These are phyloP conservation scores for Chrysomallon squamiferum DNA, from an alignment of 1,140 invertebrate species.

Conservation along the genomic window DNA sequence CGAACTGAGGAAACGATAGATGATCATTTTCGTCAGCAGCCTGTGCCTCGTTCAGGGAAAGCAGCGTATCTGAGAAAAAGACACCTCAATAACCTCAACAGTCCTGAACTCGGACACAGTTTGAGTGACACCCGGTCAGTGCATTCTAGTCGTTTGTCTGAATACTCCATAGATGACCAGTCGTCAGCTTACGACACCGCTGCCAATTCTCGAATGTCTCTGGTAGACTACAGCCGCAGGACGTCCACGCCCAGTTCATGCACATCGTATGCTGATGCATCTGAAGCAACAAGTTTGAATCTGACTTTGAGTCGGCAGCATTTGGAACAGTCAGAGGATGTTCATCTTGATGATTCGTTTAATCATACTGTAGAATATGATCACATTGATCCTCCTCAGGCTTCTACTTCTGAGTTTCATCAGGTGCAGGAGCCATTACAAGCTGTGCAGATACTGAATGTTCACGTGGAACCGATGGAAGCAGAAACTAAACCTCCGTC, in stretches of 20 bases:
- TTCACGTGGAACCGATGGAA: constrained; percentile 33
- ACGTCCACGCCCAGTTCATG: constrained; percentile 52
- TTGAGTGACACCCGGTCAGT: constrained; percentile 47
- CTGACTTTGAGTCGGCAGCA: constrained; percentile 21
- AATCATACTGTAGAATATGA: constrained; percentile 9
- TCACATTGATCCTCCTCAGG: constrained; percentile 10
- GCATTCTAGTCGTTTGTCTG: constrained; percentile 49
- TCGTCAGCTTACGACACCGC: constrained; percentile 58
- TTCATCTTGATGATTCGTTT: constrained; percentile 18
- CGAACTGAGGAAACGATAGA: constrained; percentile 46
- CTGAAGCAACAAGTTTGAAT: constrained; percentile 42
- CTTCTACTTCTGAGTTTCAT: not conserved
- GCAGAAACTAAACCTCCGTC: constrained; percentile 37
- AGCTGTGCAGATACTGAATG: constrained; percentile 14
- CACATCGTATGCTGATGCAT: constrained; percentile 53
- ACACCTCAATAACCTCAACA: constrained; percentile 16
- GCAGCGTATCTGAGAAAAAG: constrained; percentile 41
- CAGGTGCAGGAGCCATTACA: not conserved
- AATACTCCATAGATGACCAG: constrained; percentile 51
- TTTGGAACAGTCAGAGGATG: constrained; percentile 25
- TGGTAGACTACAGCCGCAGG: constrained; percentile 43
- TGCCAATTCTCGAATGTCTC: constrained; percentile 49
- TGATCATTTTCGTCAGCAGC: constrained; percentile 54
- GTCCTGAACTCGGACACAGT: constrained; percentile 43
- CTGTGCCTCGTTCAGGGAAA: constrained; percentile 34